Evolutionary conservation across 2,888 invertebrate genomes (phyloP), one percentile per base, ranked within the genome.

Genomic region (Drosophila leonis): DNA sequence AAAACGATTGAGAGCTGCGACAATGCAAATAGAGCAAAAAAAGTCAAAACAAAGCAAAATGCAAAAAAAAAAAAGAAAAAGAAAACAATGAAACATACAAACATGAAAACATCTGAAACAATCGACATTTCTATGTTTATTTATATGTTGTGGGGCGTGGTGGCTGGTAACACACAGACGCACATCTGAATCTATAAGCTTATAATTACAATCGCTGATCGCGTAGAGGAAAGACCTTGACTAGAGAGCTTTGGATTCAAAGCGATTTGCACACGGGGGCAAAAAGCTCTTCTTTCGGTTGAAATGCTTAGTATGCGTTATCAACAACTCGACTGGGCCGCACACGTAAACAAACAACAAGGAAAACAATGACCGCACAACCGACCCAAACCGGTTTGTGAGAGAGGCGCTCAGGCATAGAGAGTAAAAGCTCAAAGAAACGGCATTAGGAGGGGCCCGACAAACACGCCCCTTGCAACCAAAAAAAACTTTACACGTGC

Each of bases 281-380:
- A 33, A 59, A 75, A 83, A 83, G 83, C 83, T 80, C 57, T 29
- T 18, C 29, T 27, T 46, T 62, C 64, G 33, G 60, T 41, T 29
- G 46, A 72, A 66, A 56, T 39, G 52, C 48, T 44, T 71, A 55
- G 57, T 75, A 1, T 63, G 71, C 55, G 66, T 82, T 82, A 84
- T 82, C 83, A 85, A 64, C 63, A 51, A 27, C 39, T 54, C 54
- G 62, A 12, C 24, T 72, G 20, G 57, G 35, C 49, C 37, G 54
- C 49, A 75, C 72, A 80, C 74, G 88, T 85, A 81, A 88, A 88
- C 85, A 88, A 85, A 81, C 70, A 74, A 73, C 68, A 75, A 79
- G 87, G 80, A 85, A 88, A 77, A 54, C 83, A 60, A 74, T 60
- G 54, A 61, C 31, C 60, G 57, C 39, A 56, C 70, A 81, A 81